Evolutionary conservation across 2,888 invertebrate species (phyloP).

Genomic region (Drymonia ruficornis): DNA sequence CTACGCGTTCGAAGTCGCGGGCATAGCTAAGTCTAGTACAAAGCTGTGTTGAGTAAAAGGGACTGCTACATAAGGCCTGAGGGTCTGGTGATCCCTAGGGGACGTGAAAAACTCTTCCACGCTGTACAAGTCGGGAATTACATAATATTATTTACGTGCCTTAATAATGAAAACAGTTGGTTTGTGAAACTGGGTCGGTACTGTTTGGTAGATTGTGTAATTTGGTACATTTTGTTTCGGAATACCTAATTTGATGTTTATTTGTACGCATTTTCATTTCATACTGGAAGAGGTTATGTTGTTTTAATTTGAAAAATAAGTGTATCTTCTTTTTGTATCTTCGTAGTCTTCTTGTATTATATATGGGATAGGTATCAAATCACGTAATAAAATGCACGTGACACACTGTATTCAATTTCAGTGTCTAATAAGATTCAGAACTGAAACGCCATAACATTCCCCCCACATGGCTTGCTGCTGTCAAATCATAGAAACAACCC

Average conservation of each 20-base stretch:
- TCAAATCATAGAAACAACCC: slow-evolving; percentile 2
- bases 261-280: too few species aligned
- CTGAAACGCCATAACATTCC: not conserved
- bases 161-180: slow-evolving; percentile 32
- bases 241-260: not conserved
- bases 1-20: too few species aligned
- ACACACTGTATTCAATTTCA: too few species aligned
- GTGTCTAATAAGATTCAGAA: not conserved
- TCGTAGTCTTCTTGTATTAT: too few species aligned
- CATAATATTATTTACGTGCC: slow-evolving; percentile 29
- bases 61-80: slow-evolving; percentile 12
- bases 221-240: slow-evolving; percentile 14
- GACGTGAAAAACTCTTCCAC: slow-evolving; percentile 20
- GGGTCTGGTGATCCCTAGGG: slow-evolving; percentile 25
- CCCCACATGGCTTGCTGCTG: not conserved
- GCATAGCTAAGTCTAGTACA: too few species aligned
- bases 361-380: too few species aligned
- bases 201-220: slow-evolving; percentile 26
- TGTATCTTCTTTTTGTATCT: too few species aligned
- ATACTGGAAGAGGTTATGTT: too few species aligned
- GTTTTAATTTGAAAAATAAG: too few species aligned
- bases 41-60: slow-evolving; percentile 21
- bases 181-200: slow-evolving; percentile 24
- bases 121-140: slow-evolving; percentile 27
- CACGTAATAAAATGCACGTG: too few species aligned